Percentiles rank a stretch among this genome's conserved stretches.
These are phyloP conservation scores for Seriola rivoliana DNA, from an alignment of 2,113 vertebrate genomes.

Conservation along the genomic window DNA sequence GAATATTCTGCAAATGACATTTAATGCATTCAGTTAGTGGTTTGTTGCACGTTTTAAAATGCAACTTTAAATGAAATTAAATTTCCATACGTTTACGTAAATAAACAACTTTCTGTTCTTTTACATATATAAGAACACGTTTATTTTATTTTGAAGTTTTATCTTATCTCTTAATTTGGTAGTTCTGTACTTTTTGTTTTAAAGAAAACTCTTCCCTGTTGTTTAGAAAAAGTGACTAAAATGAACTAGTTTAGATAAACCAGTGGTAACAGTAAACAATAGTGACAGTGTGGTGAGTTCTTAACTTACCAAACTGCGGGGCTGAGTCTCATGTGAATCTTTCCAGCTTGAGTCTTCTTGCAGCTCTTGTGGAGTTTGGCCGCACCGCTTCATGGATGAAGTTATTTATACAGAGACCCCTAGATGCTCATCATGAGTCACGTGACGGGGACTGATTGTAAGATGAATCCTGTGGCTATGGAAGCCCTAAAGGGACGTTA, in stretches of 20 bases:
- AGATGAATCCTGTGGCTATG: slow-evolving; percentile 25
- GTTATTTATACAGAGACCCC: slow-evolving; percentile 71
- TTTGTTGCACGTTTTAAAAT: not conserved
- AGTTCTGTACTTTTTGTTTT: not conserved
- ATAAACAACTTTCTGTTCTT: not conserved
- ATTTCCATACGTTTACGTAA: not conserved
- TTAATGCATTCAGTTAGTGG: not conserved
- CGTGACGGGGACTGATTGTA: slow-evolving; percentile 48
- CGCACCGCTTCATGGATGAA: slow-evolving; percentile 15
- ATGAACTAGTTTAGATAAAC: not conserved
- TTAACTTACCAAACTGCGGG: slow-evolving; percentile 66
- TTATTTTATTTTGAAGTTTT: not conserved
- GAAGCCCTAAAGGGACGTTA: slow-evolving; percentile 18
- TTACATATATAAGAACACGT: not conserved
- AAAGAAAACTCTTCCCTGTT: not conserved
- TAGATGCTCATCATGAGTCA: slow-evolving; percentile 58
- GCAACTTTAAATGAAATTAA: not conserved
- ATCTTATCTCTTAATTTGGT: not conserved
- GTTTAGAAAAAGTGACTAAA: slow-evolving; percentile 19
- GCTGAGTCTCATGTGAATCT: slow-evolving; percentile 20
- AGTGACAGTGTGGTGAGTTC: not conserved
- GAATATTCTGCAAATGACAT: not conserved
- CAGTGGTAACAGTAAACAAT: not conserved
- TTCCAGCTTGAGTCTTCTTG: not conserved
- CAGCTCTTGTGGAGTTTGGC: slow-evolving; percentile 52